These are phyloP conservation scores for Stercorarius parasiticus DNA, from an alignment of 2,113 vertebrate species.

Conservation along the genomic window DNA sequence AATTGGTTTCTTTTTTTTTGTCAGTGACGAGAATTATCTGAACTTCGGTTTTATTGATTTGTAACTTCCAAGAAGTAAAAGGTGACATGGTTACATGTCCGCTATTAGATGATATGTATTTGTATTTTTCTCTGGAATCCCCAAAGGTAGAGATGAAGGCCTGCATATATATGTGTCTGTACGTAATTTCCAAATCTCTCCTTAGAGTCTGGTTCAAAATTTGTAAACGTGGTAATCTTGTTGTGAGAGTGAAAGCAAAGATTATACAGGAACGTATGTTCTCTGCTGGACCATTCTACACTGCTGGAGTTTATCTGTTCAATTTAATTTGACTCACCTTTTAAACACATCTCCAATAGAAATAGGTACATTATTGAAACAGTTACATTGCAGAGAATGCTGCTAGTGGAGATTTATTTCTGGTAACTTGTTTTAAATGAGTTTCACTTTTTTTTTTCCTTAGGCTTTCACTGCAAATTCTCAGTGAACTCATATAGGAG, in stretches of 20 bases:
- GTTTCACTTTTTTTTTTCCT: background rate
- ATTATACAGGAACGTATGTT: background rate
- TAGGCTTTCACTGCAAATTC: background rate
- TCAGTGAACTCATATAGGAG: slow-evolving; percentile 1
- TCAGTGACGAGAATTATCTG: background rate
- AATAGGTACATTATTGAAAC: background rate
- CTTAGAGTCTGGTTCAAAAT: background rate
- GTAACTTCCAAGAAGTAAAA: background rate
- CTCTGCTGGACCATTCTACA: background rate
- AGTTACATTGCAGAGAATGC: background rate
- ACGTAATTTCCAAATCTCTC: background rate
- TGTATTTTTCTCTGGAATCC: background rate
- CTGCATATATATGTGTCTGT: rapidly evolving
- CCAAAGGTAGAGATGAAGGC: background rate
- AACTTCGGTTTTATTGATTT: background rate
- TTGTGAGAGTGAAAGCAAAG: background rate
- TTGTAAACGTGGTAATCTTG: background rate
- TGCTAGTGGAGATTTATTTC: background rate
- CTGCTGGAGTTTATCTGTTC: background rate
- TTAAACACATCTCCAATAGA: background rate
- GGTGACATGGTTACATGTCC: background rate
- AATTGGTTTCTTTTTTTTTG: background rate
- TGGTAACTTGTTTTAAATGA: background rate
- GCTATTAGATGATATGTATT: background rate
- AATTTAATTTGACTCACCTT: background rate